phyloP scores from a whole-genome alignment of 2,797 vertebrate genomes.

The Malurus splendens region DNA sequence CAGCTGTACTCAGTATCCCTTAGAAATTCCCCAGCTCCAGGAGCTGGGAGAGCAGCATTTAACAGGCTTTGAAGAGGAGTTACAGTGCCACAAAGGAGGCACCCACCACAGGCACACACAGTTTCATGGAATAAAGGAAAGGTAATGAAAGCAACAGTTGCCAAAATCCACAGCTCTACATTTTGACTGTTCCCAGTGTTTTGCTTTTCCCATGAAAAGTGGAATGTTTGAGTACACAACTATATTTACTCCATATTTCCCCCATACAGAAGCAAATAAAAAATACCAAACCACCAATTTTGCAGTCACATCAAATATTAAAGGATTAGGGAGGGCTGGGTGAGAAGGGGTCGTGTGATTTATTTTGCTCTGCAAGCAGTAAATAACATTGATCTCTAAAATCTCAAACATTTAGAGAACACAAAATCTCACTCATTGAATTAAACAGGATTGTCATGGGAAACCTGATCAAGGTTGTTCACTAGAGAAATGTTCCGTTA shows the following conservation, averaged over 20 bases:
- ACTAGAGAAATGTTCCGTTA: not conserved
- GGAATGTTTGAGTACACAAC: constrained; percentile 34
- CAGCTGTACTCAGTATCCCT: not conserved
- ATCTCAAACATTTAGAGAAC: not conserved
- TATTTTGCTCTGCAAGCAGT: not conserved
- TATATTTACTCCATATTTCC: not conserved
- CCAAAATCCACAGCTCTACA: not conserved
- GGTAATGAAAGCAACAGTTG: not conserved
- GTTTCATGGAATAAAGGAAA: not conserved
- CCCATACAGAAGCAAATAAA: not conserved
- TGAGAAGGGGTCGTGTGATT: not conserved
- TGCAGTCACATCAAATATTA: not conserved
- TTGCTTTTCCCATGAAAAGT: constrained; percentile 1
- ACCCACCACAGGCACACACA: not conserved
- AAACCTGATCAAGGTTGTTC: not conserved
- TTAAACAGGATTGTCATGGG: not conserved
- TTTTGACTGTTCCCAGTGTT: not conserved
- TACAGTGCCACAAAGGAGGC: not conserved
- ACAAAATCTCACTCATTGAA: not conserved
- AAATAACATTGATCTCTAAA: not conserved
- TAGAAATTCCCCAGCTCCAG: not conserved
- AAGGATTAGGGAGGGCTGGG: not conserved
- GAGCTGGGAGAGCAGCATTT: not conserved
- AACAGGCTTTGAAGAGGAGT: not conserved
- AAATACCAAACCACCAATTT: not conserved